Evolutionary conservation across 2,113 vertebrate genomes (phyloP), one percentile per base, ranked within the genome.

Genomic region (Haemorhous mexicanus): DNA sequence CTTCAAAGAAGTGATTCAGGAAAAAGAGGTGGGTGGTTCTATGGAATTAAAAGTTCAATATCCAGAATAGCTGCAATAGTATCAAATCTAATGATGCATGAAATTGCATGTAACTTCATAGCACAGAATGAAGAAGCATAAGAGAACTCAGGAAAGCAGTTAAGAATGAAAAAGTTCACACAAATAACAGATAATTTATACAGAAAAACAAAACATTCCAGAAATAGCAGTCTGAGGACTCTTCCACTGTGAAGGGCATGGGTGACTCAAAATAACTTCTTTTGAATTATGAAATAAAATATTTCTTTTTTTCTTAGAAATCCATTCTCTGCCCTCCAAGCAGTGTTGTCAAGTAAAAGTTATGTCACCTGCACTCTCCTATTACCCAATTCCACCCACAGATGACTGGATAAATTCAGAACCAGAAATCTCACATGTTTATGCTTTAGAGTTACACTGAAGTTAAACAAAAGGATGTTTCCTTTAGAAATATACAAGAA

Each of bases 21-120:
- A 66, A 82, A 56, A 87, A 79, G 59, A 84, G 52, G 85, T 93
- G 56, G 72, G 92, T 86, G 84, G 82, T 86, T 73, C 67, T 55
- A 4, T 10, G 24, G 85, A 90, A 78, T 70, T 76, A 63, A 88
- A 83, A 95, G 63, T 70, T 90, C 59, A 84, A 7, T 59, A 90
- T 59, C 76, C 66, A 63, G 55, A 93, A 95, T 44, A 91, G 79
- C 63, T 92, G 39, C 90, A 93, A 32, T 77, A 80, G 86, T 59
- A 94, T 77, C 46, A 74, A 90, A 88, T 58, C 58, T 76, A 93
- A 93, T 30, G 72, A 95, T 74, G 72, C 62, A 85, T 63, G 33
- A 94, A 90, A 93, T 63, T 52, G 41, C 50, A 94, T 6, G 13
- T 30, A 85, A 88, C 30, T 58, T 83, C 30, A 77, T 3, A 88